Evolutionary conservation across 1,140 invertebrate genomes (phyloP).

Genomic region (Drosophila truncata): DNA sequence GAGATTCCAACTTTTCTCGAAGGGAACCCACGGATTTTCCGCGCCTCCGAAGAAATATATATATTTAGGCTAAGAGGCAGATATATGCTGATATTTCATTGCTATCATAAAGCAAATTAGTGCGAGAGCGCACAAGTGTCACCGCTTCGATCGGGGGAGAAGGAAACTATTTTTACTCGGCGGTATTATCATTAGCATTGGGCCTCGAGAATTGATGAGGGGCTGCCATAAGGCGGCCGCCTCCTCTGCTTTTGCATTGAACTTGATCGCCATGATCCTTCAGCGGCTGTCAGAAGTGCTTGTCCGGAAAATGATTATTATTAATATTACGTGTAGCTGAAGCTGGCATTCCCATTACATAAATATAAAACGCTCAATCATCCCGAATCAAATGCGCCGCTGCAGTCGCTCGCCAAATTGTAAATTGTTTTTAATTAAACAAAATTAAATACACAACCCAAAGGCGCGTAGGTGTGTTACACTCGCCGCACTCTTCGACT

Average conservation of each 20-base stretch:
- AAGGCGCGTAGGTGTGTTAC: slow-evolving; percentile 68
- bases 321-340: slow-evolving; percentile 9
- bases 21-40: slow-evolving; percentile 59
- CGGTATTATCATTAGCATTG: slow-evolving; percentile 45
- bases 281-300: slow-evolving; percentile 49
- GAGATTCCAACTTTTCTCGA: slow-evolving; percentile 40
- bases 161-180: slow-evolving; percentile 32
- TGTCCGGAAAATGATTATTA: slow-evolving; percentile 25
- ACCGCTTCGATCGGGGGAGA: slow-evolving; percentile 24
- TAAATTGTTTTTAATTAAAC: slow-evolving; percentile 77
- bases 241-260: slow-evolving; percentile 48
- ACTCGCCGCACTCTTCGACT: slow-evolving; percentile 57
- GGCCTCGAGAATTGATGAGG: slow-evolving; percentile 42
- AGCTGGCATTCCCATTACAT: slow-evolving; percentile 33
- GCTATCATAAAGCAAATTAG: slow-evolving; percentile 79
- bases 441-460: slow-evolving; percentile 52
- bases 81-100: slow-evolving; percentile 68
- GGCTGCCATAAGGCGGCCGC: not conserved
- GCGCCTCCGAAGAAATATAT: slow-evolving; percentile 68
- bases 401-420: slow-evolving; percentile 36
- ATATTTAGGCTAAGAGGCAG: slow-evolving; percentile 33
- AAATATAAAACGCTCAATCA: slow-evolving; percentile 40
- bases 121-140: slow-evolving; percentile 66
- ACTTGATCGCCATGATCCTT: slow-evolving; percentile 61
- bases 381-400: slow-evolving; percentile 65